phyloP scores from a whole-genome alignment of 2,888 invertebrate species.

The Cephus spinipes region DNA sequence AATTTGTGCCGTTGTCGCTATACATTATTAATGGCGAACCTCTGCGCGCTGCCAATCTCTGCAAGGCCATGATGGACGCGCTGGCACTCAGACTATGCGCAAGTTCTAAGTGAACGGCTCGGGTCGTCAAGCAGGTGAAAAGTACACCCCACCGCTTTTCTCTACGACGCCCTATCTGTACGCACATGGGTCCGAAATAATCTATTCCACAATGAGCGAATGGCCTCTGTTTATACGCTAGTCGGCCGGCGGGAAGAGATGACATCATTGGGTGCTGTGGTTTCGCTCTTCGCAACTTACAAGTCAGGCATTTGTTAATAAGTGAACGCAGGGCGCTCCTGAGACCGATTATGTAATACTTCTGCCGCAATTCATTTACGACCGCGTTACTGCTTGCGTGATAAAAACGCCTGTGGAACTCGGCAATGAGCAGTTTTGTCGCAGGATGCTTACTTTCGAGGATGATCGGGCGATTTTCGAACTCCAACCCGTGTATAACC shows the following conservation, averaged over 20 bases:
- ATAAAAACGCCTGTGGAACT: slow-evolving; percentile 14
- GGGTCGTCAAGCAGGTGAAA: slow-evolving; percentile 34
- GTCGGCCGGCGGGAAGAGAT: slow-evolving; percentile 14
- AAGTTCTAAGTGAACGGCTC: slow-evolving; percentile 34
- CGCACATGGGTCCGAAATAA: slow-evolving; percentile 34
- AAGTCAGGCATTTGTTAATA: neutral
- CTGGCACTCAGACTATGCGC: slow-evolving; percentile 19
- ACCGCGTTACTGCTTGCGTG: slow-evolving; percentile 22
- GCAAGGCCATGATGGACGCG: slow-evolving; percentile 24
- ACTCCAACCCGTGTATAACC: too few relatives aligned
- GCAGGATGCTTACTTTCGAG: slow-evolving; percentile 15
- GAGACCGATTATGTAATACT: slow-evolving; percentile 20
- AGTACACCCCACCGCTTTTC: slow-evolving; percentile 39
- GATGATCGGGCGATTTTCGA: slow-evolving; percentile 15
- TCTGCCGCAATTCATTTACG: slow-evolving; percentile 25
- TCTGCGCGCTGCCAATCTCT: slow-evolving; percentile 26
- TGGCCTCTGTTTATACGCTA: slow-evolving; percentile 22
- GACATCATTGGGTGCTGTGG: slow-evolving; percentile 19
- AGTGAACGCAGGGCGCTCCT: slow-evolving; percentile 11
- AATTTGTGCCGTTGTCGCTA: slow-evolving; percentile 32
- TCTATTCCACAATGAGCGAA: slow-evolving; percentile 29
- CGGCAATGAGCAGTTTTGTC: slow-evolving; percentile 5
- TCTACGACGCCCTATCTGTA: slow-evolving; percentile 24
- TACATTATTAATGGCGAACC: slow-evolving; percentile 21
- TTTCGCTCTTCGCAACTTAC: slow-evolving; percentile 11